Percentiles rank a stretch among this genome's conserved stretches.
phyloP scores from a whole-genome alignment of 2,888 invertebrate species.

The Drosophila phalerata region DNA sequence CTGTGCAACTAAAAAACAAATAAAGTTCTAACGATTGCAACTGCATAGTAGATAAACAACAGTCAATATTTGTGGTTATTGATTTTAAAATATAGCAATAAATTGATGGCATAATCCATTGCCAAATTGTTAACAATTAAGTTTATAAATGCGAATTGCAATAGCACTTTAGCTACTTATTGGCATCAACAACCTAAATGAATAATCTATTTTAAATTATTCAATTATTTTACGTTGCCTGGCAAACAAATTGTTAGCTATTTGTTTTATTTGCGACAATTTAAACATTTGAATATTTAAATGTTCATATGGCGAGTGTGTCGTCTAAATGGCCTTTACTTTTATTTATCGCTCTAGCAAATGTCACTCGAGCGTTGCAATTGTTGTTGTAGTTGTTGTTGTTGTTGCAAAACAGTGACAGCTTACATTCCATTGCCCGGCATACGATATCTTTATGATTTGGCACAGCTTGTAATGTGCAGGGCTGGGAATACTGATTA shows the following conservation, averaged over 20 bases:
- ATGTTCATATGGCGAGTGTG: slow-evolving; percentile 57
- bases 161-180: slow-evolving; percentile 1
- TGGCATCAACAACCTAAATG: slow-evolving; percentile 3
- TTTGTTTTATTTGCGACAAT: slow-evolving; percentile 63
- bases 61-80: neutral
- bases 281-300: slow-evolving; percentile 69
- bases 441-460: slow-evolving; percentile 54
- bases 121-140: slow-evolving; percentile 4
- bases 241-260: slow-evolving; percentile 46
- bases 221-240: slow-evolving; percentile 61
- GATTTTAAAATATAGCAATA: neutral
- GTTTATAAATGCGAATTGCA: neutral
- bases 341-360: slow-evolving; percentile 73
- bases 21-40: neutral
- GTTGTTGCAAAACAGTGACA: slow-evolving; percentile 44
- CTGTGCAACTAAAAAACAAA: neutral
- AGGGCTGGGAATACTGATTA: too few relatives aligned
- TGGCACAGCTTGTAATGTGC: slow-evolving; percentile 56
- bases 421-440: slow-evolving; percentile 34
- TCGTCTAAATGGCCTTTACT: slow-evolving; percentile 66
- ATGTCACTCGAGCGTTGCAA: slow-evolving; percentile 67
- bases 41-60: neutral
- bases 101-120: neutral
- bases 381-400: slow-evolving; percentile 21
- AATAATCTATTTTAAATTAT: slow-evolving; percentile 60